These are phyloP conservation scores for Meriones psammophilus DNA, from an alignment of 2,797 vertebrate species.

Conservation along the genomic window DNA sequence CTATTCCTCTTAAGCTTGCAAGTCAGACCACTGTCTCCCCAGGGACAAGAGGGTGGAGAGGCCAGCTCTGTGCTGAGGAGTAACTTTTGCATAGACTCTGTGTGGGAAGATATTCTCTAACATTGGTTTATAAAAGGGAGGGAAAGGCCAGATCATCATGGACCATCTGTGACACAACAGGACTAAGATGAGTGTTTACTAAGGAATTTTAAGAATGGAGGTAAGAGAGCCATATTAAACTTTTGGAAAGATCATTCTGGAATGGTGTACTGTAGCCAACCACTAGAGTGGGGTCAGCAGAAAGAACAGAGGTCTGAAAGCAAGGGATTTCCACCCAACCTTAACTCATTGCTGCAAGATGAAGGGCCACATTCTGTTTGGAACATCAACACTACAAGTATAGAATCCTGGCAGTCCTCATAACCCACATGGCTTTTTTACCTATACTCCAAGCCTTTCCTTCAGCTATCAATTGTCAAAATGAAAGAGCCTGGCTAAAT, in stretches of 20 bases:
- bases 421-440: neutral
- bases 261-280: neutral
- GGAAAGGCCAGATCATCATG: neutral
- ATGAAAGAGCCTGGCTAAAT: too few relatives aligned
- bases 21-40: neutral
- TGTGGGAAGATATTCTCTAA: neutral
- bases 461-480: neutral
- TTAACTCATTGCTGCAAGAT: neutral
- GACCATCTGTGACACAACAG: neutral
- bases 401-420: neutral
- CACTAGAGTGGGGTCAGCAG: neutral
- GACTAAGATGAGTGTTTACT: neutral
- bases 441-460: neutral
- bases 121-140: neutral
- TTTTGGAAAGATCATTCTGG: constrained; percentile 23
- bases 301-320: neutral
- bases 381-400: neutral
- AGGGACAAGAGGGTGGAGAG: neutral
- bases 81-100: neutral
- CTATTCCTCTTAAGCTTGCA: neutral
- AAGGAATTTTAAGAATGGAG: constrained; percentile 7
- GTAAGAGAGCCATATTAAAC: neutral
- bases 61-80: neutral
- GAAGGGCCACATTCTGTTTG: neutral
- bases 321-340: neutral